Percentiles rank a stretch among this genome's conserved stretches.
Conservation (phyloP, 2,113 vertebrate genomes). For the Raja brachyura region DNA sequence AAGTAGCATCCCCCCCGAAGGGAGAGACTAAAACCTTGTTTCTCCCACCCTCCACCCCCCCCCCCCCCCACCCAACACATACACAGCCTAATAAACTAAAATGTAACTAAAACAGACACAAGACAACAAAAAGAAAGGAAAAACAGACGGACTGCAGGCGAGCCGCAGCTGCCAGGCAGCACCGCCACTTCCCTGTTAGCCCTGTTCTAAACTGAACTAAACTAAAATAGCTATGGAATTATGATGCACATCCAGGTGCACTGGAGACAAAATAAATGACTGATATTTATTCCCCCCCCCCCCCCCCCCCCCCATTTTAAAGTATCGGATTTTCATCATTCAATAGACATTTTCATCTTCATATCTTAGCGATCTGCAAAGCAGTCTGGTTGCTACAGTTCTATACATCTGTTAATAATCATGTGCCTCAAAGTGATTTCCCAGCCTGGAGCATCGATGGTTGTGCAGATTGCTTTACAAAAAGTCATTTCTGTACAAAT, state of each 20-base stretch:
- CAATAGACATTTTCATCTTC: background rate
- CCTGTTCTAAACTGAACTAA: no score
- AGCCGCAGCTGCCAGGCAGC: no score
- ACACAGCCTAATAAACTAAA: no score
- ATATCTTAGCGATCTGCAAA: background rate
- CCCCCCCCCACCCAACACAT: no score
- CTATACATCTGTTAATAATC: constrained; percentile 22
- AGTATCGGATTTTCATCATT: background rate
- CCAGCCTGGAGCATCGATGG: background rate
- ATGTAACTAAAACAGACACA: no score
- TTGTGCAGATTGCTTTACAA: background rate
- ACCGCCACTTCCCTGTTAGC: no score
- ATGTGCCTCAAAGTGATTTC: constrained; percentile 12
- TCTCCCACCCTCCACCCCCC: no score
- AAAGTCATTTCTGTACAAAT: background rate
- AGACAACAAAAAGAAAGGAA: no score
- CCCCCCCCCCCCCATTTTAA: background rate
- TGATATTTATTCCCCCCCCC: background rate
- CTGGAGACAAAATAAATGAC: background rate
- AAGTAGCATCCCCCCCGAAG: no score
- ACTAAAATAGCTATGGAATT: background rate
- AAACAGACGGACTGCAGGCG: no score
- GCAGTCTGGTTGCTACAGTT: background rate
- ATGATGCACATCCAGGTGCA: background rate
- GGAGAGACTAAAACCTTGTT: no score